These are phyloP conservation scores for Eulemur albifrons DNA, from an alignment of 2,797 vertebrate species.

Conservation along the genomic window DNA sequence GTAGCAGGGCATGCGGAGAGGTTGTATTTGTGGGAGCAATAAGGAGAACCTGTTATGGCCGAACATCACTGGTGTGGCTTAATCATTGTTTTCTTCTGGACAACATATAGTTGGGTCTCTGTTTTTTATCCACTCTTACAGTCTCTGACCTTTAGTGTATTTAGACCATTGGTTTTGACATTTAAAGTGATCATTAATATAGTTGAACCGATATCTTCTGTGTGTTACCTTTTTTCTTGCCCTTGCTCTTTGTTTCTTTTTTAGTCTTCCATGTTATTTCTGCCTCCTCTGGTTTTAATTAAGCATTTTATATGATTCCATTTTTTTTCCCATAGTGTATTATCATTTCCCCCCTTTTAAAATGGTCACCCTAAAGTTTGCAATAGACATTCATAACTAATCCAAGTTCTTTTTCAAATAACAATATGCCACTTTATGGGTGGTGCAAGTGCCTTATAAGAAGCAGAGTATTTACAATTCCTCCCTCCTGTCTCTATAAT, in stretches of 20 bases:
- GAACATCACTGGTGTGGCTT: too few species aligned
- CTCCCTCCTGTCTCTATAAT: not conserved
- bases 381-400: not conserved
- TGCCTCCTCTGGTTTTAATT: not conserved
- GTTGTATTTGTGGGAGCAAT: not conserved
- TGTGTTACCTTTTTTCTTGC: not conserved
- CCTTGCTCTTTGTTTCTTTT: not conserved
- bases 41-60: not conserved
- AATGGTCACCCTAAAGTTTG: not conserved
- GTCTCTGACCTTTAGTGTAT: not conserved
- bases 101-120: not conserved
- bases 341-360: not conserved
- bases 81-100: not conserved
- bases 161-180: not conserved
- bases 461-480: not conserved
- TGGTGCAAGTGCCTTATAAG: not conserved
- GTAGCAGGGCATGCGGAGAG: not conserved
- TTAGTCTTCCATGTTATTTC: not conserved
- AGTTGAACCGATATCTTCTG: not conserved
- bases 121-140: not conserved
- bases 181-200: not conserved
- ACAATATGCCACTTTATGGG: not conserved
- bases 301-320: not conserved
- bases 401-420: not conserved
- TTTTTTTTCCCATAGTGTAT: not conserved